phyloP scores from a whole-genome alignment of 1,140 invertebrate genomes.

The Gonioctena quinquepunctata region DNA sequence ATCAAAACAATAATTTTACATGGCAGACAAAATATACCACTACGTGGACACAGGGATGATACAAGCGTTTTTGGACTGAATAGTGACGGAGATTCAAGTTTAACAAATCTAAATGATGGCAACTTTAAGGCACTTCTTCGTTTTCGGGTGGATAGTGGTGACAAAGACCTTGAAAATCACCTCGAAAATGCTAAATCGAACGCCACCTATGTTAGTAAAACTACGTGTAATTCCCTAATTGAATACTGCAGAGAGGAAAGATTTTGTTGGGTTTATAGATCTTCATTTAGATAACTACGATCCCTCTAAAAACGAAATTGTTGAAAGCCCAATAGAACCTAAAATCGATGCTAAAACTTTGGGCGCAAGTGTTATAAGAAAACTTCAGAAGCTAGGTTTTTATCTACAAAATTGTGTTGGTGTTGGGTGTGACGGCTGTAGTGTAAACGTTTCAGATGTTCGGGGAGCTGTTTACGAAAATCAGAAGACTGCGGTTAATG shows the following conservation, averaged over 20 bases:
- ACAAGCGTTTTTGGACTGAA: no score
- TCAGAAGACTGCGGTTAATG: neutral
- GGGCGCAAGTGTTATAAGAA: neutral
- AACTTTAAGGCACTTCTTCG: no score
- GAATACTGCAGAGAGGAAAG: neutral
- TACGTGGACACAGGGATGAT: conserved; percentile 37
- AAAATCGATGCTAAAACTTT: no score
- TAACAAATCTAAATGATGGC: no score
- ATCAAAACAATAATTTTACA: conserved; percentile 24
- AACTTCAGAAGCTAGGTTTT: neutral
- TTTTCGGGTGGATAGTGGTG: neutral
- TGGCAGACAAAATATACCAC: conserved; percentile 40
- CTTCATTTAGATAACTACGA: neutral
- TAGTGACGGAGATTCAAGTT: no score
- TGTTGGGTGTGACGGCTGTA: neutral
- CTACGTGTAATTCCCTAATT: neutral
- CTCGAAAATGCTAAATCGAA: neutral
- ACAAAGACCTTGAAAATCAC: neutral
- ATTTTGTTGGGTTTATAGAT: neutral
- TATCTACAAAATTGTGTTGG: neutral
- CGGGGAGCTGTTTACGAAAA: neutral
- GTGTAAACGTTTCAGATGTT: neutral
- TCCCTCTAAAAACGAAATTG: neutral
- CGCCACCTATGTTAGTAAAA: neutral
- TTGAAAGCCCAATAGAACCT: no score